These are phyloP conservation scores for Neocrepidodera transversa DNA, from an alignment of 2,888 invertebrate species.

Conservation along the genomic window DNA sequence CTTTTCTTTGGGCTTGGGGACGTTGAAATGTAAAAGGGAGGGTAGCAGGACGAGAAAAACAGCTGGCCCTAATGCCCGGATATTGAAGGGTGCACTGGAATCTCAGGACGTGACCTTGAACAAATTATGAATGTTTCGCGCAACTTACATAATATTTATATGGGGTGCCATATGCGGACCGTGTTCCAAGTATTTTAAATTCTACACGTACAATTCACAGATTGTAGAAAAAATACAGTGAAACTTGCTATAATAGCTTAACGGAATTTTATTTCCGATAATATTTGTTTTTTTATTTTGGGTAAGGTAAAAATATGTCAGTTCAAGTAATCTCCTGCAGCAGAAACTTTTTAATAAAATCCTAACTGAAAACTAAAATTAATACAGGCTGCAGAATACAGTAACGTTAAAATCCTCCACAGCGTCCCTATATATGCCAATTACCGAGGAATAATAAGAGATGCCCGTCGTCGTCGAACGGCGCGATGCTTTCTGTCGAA, in stretches of 20 bases:
- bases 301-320: too few species aligned
- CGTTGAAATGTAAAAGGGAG: constrained; percentile 26
- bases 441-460: background rate
- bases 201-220: too few species aligned
- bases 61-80: constrained; percentile 40
- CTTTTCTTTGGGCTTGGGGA: constrained; percentile 29
- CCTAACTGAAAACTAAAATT: too few species aligned
- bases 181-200: background rate
- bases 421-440: too few species aligned
- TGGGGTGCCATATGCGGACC: constrained; percentile 12
- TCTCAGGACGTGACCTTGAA: constrained; percentile 40
- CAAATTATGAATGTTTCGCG: constrained; percentile 38
- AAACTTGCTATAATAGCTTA: too few species aligned
- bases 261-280: too few species aligned
- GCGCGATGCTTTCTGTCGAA: constrained; percentile 1
- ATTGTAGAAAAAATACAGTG: too few species aligned
- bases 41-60: constrained; percentile 37
- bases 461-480: constrained; percentile 5
- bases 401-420: too few species aligned
- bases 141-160: constrained; percentile 26
- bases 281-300: too few species aligned
- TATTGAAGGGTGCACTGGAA: constrained; percentile 35
- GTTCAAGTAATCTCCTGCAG: too few species aligned
- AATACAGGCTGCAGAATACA: too few species aligned
- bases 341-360: too few species aligned